A percentile compares a stretch with the other conserved stretches of the same genome.
Evolutionary conservation across 2,797 vertebrate genomes (phyloP).

Genomic region (Sebastes steindachneri): DNA sequence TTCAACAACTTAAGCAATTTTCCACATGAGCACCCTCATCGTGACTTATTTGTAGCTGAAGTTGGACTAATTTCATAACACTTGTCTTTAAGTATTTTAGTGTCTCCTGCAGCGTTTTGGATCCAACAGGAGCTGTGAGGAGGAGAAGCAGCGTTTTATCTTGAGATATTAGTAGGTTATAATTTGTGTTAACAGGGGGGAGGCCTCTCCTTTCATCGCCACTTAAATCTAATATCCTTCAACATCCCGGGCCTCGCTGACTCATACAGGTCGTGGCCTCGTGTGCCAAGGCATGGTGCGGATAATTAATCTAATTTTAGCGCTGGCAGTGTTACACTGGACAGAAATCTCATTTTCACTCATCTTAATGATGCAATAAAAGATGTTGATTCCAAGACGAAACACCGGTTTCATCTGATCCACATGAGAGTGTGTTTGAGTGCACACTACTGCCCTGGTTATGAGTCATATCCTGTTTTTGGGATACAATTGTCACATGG

Average conservation of each 20-base stretch:
- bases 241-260: conserved; percentile 42
- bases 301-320: conserved; percentile 75
- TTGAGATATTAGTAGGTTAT: conserved; percentile 31
- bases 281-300: conserved; percentile 29
- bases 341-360: conserved; percentile 47
- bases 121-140: neutral
- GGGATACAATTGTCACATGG: neutral
- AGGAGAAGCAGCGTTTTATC: neutral
- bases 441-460: neutral
- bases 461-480: conserved; percentile 32
- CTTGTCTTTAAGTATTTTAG: conserved; percentile 14
- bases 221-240: conserved; percentile 66
- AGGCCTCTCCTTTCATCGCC: conserved; percentile 52
- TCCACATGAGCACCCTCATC: conserved; percentile 7
- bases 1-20: conserved; percentile 14
- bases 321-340: conserved; percentile 23
- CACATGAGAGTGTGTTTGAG: neutral
- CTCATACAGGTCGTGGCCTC: conserved; percentile 37
- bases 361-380: neutral
- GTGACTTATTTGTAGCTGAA: conserved; percentile 8
- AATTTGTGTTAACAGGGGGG: conserved; percentile 55
- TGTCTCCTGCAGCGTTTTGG: neutral
- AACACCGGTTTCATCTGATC: neutral
- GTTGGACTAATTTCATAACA: conserved; percentile 19
- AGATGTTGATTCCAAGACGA: neutral